Percentiles rank a stretch among this genome's conserved stretches.
phyloP scores from a whole-genome alignment of 1,140 invertebrate genomes.

The Onthophagus taurus region DNA sequence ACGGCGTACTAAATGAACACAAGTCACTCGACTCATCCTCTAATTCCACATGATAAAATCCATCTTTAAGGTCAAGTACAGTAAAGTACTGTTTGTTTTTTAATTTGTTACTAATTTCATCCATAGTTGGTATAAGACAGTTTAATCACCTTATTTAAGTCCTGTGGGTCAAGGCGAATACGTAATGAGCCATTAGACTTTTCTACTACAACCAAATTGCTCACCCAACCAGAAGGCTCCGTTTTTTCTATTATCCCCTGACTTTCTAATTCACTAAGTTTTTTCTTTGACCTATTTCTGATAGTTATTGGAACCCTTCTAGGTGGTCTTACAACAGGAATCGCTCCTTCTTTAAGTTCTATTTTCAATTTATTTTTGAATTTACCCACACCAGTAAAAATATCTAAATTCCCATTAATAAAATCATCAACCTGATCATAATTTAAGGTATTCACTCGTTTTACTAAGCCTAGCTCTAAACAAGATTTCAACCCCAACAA shows the following conservation, averaged over 20 bases:
- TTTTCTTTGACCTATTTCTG: conserved; percentile 17
- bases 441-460: conserved; percentile 6
- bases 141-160: conserved; percentile 16
- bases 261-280: conserved; percentile 17
- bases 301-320: conserved; percentile 26
- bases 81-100: conserved; percentile 19
- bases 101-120: conserved; percentile 3
- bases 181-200: conserved; percentile 20
- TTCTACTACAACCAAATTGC: conserved; percentile 24
- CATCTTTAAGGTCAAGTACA: conserved; percentile 13
- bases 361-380: conserved; percentile 8
- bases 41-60: conserved; percentile 15
- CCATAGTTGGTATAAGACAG: conserved; percentile 1
- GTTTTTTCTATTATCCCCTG: conserved; percentile 22
- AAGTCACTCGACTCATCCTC: conserved; percentile 21
- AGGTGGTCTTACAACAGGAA: conserved; percentile 18
- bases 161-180: conserved; percentile 25
- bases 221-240: conserved; percentile 23
- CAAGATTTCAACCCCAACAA: conserved; percentile 15
- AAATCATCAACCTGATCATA: conserved; percentile 2
- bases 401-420: conserved; percentile 4
- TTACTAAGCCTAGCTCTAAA: conserved; percentile 9
- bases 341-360: conserved; percentile 13
- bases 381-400: conserved; percentile 9
- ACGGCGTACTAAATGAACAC: conserved; percentile 26